phyloP scores from a whole-genome alignment of 2,797 vertebrate genomes.

The Microhierax caerulescens region DNA sequence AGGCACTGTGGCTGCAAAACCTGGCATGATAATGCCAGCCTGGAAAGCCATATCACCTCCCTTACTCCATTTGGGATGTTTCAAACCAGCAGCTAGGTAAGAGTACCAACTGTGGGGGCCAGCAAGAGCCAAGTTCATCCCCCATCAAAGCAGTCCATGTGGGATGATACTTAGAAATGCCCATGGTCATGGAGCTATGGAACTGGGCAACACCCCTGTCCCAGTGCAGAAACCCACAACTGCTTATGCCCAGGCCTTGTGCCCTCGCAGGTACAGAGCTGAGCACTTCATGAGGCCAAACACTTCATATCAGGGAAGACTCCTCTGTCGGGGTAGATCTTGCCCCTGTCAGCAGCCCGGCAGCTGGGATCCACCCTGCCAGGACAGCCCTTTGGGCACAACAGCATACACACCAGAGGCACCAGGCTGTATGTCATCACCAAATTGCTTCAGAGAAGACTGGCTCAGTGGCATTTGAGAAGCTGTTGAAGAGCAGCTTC shows the following conservation, averaged over 20 bases:
- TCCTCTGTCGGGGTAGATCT: neutral
- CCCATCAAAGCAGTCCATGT: neutral
- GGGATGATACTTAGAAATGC: neutral
- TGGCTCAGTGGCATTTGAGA: neutral
- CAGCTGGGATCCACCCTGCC: neutral
- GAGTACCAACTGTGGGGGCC: rapidly evolving
- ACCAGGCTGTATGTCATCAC: neutral
- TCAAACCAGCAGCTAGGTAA: neutral
- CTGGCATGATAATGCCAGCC: neutral
- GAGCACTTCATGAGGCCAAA: neutral
- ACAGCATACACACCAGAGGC: neutral
- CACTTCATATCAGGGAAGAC: neutral
- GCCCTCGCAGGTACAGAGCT: neutral
- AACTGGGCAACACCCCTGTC: neutral
- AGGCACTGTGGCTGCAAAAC: neutral
- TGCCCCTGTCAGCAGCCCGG: neutral
- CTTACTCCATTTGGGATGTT: neutral
- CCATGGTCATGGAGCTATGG: rapidly evolving
- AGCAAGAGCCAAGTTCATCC: neutral
- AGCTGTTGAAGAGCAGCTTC: neutral
- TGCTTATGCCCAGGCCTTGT: neutral
- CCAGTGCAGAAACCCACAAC: neutral
- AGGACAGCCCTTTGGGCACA: neutral
- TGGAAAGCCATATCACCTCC: neutral
- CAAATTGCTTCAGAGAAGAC: neutral